Evolutionary conservation across 2,888 invertebrate genomes (phyloP).

Genomic region (Lasioglossum villosulum): DNA sequence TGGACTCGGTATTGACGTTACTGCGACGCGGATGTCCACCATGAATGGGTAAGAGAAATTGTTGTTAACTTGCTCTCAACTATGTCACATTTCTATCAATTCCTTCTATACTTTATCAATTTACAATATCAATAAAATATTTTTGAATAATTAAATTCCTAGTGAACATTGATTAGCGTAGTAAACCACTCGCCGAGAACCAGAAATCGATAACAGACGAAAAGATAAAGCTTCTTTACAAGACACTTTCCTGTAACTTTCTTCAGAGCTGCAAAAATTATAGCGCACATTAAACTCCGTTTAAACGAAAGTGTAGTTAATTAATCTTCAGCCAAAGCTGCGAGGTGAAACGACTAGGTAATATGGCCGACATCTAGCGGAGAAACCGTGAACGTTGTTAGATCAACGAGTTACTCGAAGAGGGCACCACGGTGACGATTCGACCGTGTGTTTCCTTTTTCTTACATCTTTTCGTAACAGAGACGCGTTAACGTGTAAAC

Average conservation of each 20-base stretch:
- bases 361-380: constrained; percentile 27
- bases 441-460: constrained; percentile 39
- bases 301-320: neutral
- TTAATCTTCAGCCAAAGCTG: neutral
- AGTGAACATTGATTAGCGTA: neutral
- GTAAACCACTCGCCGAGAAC: neutral
- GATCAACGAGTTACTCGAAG: constrained; percentile 9
- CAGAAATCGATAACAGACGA: neutral
- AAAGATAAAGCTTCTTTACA: fast-evolving
- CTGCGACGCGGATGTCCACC: neutral
- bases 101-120: neutral
- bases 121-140: neutral
- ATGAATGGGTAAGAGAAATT: neutral
- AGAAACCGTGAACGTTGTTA: constrained; percentile 28
- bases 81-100: neutral
- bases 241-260: neutral
- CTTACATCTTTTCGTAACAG: constrained; percentile 39
- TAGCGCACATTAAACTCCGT: neutral
- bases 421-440: constrained; percentile 47
- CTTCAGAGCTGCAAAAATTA: neutral
- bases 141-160: neutral
- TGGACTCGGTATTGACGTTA: neutral
- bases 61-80: neutral
- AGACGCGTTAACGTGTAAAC: constrained; percentile 4
- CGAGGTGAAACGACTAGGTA: constrained; percentile 1